phyloP scores from a whole-genome alignment of 2,888 invertebrate genomes.

The Drosophila hamatofila region DNA sequence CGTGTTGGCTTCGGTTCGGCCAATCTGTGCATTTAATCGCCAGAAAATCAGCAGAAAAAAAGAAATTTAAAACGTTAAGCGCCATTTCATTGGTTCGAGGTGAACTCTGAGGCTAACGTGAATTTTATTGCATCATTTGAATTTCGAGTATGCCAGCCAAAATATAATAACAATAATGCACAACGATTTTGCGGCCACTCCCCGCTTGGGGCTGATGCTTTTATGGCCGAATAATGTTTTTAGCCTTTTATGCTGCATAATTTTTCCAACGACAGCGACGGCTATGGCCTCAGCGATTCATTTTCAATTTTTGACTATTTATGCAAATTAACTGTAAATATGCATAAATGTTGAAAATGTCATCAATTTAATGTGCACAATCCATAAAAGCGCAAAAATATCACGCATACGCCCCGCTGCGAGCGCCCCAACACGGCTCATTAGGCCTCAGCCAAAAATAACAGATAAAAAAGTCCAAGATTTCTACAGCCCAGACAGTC shows the following conservation, averaged over 20 bases:
- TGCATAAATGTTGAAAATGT: conserved; percentile 79
- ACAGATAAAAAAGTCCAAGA: conserved; percentile 25
- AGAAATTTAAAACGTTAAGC: conserved; percentile 37
- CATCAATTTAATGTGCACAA: conserved; percentile 59
- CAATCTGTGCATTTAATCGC: conserved; percentile 60
- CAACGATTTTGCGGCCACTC: conserved; percentile 35
- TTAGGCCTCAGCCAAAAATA: conserved; percentile 42
- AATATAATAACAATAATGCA: conserved; percentile 45
- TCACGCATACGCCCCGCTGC: conserved; percentile 76
- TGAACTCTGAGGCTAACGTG: conserved; percentile 32
- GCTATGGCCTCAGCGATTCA: conserved; percentile 50
- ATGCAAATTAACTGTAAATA: conserved; percentile 76
- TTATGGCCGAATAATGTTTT: conserved; percentile 66
- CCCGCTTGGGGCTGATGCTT: conserved; percentile 35
- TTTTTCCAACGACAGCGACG: conserved; percentile 49
- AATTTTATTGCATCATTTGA: conserved; percentile 73
- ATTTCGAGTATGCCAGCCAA: conserved; percentile 51
- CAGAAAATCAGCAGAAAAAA: conserved; percentile 51
- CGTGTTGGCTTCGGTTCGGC: conserved; percentile 26
- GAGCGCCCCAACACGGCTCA: conserved; percentile 65
- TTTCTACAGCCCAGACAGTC: conserved; percentile 37
- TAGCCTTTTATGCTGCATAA: conserved; percentile 62
- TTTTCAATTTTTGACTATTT: conserved; percentile 81
- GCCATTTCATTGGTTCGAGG: conserved; percentile 13
- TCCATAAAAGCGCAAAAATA: conserved; percentile 73